Conservation (phyloP, 2,797 vertebrate genomes). For the Fringilla coelebs region DNA sequence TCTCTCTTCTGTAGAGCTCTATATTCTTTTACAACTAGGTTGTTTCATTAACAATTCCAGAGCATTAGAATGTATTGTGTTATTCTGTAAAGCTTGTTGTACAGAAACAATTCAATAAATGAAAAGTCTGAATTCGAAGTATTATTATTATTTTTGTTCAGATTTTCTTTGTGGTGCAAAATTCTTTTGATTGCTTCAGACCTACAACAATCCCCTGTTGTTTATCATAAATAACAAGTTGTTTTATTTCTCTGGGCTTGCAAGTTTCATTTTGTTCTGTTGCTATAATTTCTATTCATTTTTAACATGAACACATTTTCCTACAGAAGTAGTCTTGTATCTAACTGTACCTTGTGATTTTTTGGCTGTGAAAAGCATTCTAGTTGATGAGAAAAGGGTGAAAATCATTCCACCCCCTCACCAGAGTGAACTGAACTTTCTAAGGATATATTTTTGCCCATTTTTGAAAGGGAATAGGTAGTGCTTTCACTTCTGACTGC, state of each 20-base stretch:
- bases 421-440: slow-evolving; percentile 53
- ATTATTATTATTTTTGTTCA: slow-evolving; percentile 68
- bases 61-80: slow-evolving; percentile 61
- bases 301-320: slow-evolving; percentile 57
- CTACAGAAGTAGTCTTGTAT: slow-evolving; percentile 35
- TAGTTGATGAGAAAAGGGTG: slow-evolving; percentile 53
- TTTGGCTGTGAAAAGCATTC: slow-evolving; percentile 52
- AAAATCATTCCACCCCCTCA: slow-evolving; percentile 58
- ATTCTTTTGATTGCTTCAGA: slow-evolving; percentile 61
- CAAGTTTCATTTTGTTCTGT: slow-evolving; percentile 60
- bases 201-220: slow-evolving; percentile 53
- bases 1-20: slow-evolving; percentile 10
- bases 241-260: slow-evolving; percentile 52
- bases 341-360: slow-evolving; percentile 53
- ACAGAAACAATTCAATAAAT: slow-evolving; percentile 69
- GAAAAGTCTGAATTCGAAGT: slow-evolving; percentile 60
- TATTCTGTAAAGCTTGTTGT: slow-evolving; percentile 59
- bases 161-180: slow-evolving; percentile 38
- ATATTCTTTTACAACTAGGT: slow-evolving; percentile 33
- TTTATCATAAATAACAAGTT: slow-evolving; percentile 68
- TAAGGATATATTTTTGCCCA: slow-evolving; percentile 36
- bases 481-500: slow-evolving; percentile 13
- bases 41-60: slow-evolving; percentile 51
- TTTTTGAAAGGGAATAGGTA: slow-evolving; percentile 35
- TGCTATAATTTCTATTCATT: slow-evolving; percentile 63